A percentile compares a stretch with the other conserved stretches of the same genome.
These are phyloP conservation scores for Macquaria australasica DNA, from an alignment of 2,113 vertebrate species.

Conservation along the genomic window DNA sequence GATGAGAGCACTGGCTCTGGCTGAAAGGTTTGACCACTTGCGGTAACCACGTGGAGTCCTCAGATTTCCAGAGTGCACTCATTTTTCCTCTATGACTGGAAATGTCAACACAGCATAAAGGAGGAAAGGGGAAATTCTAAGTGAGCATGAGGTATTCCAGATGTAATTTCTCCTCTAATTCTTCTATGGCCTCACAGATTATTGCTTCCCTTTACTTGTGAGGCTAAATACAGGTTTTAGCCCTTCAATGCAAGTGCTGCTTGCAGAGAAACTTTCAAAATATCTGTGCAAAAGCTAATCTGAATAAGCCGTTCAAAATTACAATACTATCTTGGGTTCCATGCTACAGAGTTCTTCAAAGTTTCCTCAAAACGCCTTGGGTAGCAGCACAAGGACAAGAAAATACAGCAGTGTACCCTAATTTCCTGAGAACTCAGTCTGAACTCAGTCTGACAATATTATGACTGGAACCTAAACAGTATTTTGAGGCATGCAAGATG, in stretches of 20 bases:
- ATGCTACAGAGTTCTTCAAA: constrained; percentile 48
- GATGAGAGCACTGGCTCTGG: constrained; percentile 63
- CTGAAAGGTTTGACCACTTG: constrained; percentile 59
- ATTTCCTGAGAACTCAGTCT: constrained; percentile 67
- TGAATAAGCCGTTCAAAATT: constrained; percentile 55
- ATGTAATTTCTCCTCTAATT: constrained; percentile 39
- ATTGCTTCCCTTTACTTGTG: constrained; percentile 15
- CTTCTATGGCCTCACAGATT: constrained; percentile 20
- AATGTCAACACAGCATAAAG: constrained; percentile 70
- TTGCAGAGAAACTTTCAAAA: constrained; percentile 22
- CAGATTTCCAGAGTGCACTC: constrained; percentile 62
- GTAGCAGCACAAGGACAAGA: constrained; percentile 44
- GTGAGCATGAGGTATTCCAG: constrained; percentile 55
- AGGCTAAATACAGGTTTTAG: constrained; percentile 18
- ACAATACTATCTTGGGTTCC: constrained; percentile 27
- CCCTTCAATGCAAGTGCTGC: constrained; percentile 25
- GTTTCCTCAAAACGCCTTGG: constrained; percentile 52
- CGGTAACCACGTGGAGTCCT: constrained; percentile 59
- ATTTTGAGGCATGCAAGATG: constrained; percentile 33
- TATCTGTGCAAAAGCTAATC: constrained; percentile 49
- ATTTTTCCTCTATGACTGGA: constrained; percentile 63
- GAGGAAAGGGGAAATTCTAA: constrained; percentile 42
- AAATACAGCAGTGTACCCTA: constrained; percentile 50
- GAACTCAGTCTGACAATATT: constrained; percentile 60
- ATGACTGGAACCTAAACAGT: constrained; percentile 47